Percentiles rank a stretch among this genome's conserved stretches.
These are phyloP conservation scores for Drosophila buzzatii DNA, from an alignment of 2,888 invertebrate species.

Conservation along the genomic window DNA sequence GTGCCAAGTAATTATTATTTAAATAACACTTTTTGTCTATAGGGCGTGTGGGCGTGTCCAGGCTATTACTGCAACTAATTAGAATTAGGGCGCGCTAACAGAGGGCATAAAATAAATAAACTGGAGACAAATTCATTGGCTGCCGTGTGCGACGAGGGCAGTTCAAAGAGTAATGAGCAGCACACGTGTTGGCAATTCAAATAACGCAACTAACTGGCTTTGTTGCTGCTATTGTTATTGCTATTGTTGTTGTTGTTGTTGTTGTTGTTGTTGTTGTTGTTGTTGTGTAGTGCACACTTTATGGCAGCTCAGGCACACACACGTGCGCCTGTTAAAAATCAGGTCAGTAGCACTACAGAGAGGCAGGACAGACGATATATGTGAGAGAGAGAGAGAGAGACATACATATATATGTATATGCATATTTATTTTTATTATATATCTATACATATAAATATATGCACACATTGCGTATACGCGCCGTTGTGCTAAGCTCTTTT, in stretches of 20 bases:
- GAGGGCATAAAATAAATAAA: constrained; percentile 11
- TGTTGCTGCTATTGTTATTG: constrained; percentile 22
- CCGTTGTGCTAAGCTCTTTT: constrained; percentile 37
- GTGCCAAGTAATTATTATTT: constrained; percentile 42
- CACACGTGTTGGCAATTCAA: constrained; percentile 51
- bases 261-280: constrained; percentile 16
- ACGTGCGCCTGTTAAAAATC: constrained; percentile 11
- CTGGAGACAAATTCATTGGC: constrained; percentile 10
- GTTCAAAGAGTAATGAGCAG: constrained; percentile 34
- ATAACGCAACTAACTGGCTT: constrained; percentile 40
- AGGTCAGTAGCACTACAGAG: constrained; percentile 29
- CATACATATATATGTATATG: background rate
- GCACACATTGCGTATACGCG: constrained; percentile 30
- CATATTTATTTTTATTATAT: background rate
- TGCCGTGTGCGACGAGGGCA: background rate
- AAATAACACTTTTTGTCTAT: constrained; percentile 12
- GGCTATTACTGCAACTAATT: constrained; percentile 34
- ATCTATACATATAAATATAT: background rate
- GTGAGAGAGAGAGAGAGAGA: background rate
- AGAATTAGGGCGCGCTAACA: constrained; percentile 11
- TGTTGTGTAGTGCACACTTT: constrained; percentile 26
- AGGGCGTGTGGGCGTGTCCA: constrained; percentile 4
- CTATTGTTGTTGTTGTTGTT: constrained; percentile 30
- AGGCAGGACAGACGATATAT: background rate
- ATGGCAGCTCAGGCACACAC: constrained; percentile 14